These are phyloP conservation scores for Neodiprion pinetum DNA, from an alignment of 1,140 invertebrate species.

Conservation along the genomic window DNA sequence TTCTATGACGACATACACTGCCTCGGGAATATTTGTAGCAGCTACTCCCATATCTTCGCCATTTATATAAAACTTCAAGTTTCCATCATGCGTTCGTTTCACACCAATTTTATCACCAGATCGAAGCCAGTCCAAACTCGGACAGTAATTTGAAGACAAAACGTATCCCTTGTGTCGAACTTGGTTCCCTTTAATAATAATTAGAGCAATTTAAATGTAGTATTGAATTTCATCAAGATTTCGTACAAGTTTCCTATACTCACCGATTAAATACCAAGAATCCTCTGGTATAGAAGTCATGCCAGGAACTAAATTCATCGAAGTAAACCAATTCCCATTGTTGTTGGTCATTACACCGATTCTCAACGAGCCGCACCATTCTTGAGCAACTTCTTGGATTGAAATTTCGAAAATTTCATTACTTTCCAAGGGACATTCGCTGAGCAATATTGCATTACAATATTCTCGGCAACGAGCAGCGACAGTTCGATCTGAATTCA, in stretches of 20 bases:
- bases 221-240: conserved; percentile 11
- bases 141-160: conserved; percentile 70
- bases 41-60: conserved; percentile 86
- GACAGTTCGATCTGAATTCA: conserved; percentile 72
- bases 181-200: conserved; percentile 67
- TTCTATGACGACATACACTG: conserved; percentile 79
- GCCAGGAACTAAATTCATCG: conserved; percentile 70
- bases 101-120: conserved; percentile 76
- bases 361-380: conserved; percentile 78
- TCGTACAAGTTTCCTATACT: conserved; percentile 23
- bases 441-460: conserved; percentile 76
- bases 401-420: conserved; percentile 79
- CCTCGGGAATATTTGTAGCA: conserved; percentile 77
- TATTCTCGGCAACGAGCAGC: conserved; percentile 72
- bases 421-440: conserved; percentile 72
- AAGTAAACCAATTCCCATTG: conserved; percentile 63
- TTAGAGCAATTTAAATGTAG: conserved; percentile 17
- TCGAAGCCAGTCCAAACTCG: conserved; percentile 80
- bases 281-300: conserved; percentile 66
- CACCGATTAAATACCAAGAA: conserved; percentile 73
- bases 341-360: conserved; percentile 70
- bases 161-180: conserved; percentile 68
- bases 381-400: conserved; percentile 67
- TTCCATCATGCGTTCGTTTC: conserved; percentile 67
- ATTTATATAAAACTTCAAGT: conserved; percentile 74